A percentile compares a stretch with the other conserved stretches of the same genome.
These are phyloP conservation scores for Actinemys pallida DNA, from an alignment of 2,113 vertebrate species.

Conservation along the genomic window DNA sequence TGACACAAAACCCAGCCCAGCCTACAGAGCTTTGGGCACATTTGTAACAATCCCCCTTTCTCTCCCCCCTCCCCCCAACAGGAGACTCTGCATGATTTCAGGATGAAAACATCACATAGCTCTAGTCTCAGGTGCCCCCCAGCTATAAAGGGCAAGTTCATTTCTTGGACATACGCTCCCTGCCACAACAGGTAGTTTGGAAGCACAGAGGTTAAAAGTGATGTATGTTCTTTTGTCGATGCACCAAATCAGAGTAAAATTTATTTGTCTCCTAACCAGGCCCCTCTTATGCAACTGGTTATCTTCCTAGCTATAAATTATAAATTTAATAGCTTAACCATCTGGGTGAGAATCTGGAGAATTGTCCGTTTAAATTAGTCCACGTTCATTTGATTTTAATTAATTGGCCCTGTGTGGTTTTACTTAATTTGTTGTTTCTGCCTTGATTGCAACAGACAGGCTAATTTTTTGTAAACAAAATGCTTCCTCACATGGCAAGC, in stretches of 20 bases:
- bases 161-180: neutral
- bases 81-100: neutral
- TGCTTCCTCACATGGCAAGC: neutral
- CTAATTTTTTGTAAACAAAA: neutral
- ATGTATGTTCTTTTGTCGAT: neutral
- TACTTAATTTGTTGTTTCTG: neutral
- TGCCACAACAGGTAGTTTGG: neutral
- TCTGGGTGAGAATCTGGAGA: neutral
- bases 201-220: neutral
- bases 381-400: neutral
- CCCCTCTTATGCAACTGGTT: neutral
- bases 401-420: neutral
- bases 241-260: neutral
- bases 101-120: neutral
- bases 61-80: too few relatives aligned
- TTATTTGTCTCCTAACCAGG: neutral
- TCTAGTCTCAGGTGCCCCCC: neutral
- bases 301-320: neutral
- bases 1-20: neutral
- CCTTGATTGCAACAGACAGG: neutral
- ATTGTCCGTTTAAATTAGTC: neutral
- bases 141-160: neutral
- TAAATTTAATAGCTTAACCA: neutral
- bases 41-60: neutral
- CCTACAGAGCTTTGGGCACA: neutral